Evolutionary conservation across 1,140 invertebrate genomes (phyloP).

Genomic region (Tigriopus japonicus): DNA sequence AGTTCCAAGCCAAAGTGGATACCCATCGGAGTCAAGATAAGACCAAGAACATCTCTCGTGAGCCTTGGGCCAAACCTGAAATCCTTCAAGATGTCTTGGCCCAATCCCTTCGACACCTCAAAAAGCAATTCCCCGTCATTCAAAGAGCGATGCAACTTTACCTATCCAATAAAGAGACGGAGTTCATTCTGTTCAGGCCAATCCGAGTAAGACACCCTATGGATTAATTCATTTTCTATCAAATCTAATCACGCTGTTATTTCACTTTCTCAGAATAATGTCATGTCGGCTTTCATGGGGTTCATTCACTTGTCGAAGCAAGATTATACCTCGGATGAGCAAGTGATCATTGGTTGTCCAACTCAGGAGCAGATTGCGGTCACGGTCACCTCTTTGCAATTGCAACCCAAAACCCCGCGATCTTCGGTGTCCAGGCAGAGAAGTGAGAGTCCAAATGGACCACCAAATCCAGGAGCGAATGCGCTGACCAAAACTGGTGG

Average conservation of each 20-base stretch:
- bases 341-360: conserved; percentile 62
- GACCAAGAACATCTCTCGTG: conserved; percentile 13
- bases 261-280: conserved; percentile 48
- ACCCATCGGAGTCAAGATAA: too few relatives aligned
- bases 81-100: conserved; percentile 17
- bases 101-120: not conserved
- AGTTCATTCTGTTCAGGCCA: conserved; percentile 82
- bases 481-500: too few relatives aligned
- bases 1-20: not conserved
- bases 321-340: conserved; percentile 57
- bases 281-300: conserved; percentile 64
- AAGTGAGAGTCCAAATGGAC: too few relatives aligned
- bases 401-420: not conserved
- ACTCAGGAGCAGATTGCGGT: conserved; percentile 75
- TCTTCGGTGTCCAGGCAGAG: too few relatives aligned
- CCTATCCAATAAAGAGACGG: conserved; percentile 85
- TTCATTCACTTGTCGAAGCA: conserved; percentile 52
- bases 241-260: too few relatives aligned
- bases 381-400: conserved; percentile 44
- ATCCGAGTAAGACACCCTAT: conserved; percentile 30
- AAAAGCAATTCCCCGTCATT: conserved; percentile 42
- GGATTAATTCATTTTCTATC: too few relatives aligned
- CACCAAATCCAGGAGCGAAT: too few relatives aligned
- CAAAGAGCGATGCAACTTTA: conserved; percentile 82
- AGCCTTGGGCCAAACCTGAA: conserved; percentile 31